phyloP scores from a whole-genome alignment of 2,113 vertebrate genomes.

The Gorsachius goisagi region DNA sequence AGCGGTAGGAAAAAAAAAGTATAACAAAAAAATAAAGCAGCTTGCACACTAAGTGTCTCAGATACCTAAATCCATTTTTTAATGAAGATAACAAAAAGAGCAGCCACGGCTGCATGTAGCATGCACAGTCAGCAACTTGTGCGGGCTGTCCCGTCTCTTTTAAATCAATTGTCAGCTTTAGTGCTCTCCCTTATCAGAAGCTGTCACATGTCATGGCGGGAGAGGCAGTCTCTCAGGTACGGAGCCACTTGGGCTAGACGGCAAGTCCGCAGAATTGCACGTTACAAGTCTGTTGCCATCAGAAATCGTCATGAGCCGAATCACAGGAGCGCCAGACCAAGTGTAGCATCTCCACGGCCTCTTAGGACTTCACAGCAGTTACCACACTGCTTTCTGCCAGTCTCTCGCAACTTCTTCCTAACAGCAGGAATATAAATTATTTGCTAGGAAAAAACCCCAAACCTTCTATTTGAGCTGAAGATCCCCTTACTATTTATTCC shows the following conservation, averaged over 20 bases:
- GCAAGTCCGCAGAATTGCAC: rapidly evolving
- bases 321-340: background rate
- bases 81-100: background rate
- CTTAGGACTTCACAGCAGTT: background rate
- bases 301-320: background rate
- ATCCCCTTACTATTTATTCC: background rate
- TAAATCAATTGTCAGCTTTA: background rate
- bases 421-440: background rate
- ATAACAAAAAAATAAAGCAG: background rate
- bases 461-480: background rate
- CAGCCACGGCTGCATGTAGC: background rate
- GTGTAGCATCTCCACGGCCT: background rate
- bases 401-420: background rate
- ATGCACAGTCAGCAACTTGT: background rate
- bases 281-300: background rate
- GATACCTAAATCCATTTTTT: background rate
- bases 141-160: background rate
- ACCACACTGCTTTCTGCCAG: background rate
- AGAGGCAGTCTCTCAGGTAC: background rate
- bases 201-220: background rate
- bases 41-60: background rate
- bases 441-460: background rate
- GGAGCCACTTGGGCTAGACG: background rate
- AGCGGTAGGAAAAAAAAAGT: background rate
- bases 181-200: background rate